phyloP scores from a whole-genome alignment of 2,797 vertebrate species.

The Remorina albescens region DNA sequence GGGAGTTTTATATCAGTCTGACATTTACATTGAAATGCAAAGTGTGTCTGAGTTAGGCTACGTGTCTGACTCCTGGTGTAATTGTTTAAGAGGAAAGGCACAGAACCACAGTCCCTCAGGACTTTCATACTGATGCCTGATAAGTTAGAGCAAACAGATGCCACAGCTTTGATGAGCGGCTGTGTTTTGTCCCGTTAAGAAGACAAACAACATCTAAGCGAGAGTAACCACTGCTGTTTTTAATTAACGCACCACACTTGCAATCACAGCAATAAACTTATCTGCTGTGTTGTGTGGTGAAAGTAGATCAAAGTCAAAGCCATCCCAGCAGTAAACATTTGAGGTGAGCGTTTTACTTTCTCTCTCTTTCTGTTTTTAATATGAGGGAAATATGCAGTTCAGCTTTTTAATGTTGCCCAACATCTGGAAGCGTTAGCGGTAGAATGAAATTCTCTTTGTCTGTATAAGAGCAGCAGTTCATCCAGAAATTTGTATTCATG shows the following conservation, averaged over 20 bases:
- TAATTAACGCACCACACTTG: slow-evolving; percentile 78
- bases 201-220: slow-evolving; percentile 78
- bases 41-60: slow-evolving; percentile 41
- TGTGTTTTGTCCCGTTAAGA: slow-evolving; percentile 70
- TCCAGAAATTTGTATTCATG: slow-evolving; percentile 74
- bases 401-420: slow-evolving; percentile 63
- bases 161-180: slow-evolving; percentile 76
- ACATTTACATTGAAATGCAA: slow-evolving; percentile 72
- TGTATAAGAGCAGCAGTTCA: slow-evolving; percentile 62
- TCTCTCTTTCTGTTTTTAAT: slow-evolving; percentile 18
- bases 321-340: slow-evolving; percentile 47
- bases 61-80: slow-evolving; percentile 47
- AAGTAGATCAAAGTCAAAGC: slow-evolving; percentile 80
- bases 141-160: slow-evolving; percentile 77
- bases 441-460: slow-evolving; percentile 55
- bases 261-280: slow-evolving; percentile 78
- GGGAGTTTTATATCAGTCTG: slow-evolving; percentile 53
- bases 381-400: slow-evolving; percentile 61
- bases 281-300: slow-evolving; percentile 65
- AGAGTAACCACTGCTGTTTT: slow-evolving; percentile 75
- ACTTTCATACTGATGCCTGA: slow-evolving; percentile 53
- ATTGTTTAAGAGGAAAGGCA: slow-evolving; percentile 65
- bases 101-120: slow-evolving; percentile 55
- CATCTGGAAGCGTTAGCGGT: slow-evolving; percentile 45
- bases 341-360: slow-evolving; percentile 48